These are phyloP conservation scores for Drosophila gaucha DNA, from an alignment of 2,888 invertebrate species.

Conservation along the genomic window DNA sequence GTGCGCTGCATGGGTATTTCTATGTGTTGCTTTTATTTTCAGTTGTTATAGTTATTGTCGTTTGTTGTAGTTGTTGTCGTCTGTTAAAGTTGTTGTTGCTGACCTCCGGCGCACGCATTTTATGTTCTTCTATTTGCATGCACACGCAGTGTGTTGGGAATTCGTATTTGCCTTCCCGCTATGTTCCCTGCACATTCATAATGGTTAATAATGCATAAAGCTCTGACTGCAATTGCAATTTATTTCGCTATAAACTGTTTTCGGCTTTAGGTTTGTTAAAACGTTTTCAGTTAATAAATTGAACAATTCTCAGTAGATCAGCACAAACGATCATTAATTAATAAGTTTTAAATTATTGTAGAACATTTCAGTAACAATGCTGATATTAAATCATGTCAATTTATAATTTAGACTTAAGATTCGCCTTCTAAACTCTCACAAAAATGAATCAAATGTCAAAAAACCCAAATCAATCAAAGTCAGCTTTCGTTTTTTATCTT, in stretches of 20 bases:
- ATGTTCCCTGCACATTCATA: conserved; percentile 53
- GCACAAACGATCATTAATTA: not conserved
- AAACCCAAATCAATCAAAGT: too few relatives aligned
- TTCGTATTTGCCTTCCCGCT: conserved; percentile 38
- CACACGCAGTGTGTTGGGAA: conserved; percentile 36
- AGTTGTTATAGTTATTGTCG: conserved; percentile 41
- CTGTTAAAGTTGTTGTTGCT: conserved; percentile 10
- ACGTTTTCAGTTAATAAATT: conserved; percentile 20
- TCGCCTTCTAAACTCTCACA: not conserved
- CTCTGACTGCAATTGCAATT: conserved; percentile 25
- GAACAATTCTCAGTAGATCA: conserved; percentile 15
- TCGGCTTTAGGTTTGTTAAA: conserved; percentile 27
- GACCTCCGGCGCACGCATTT: conserved; percentile 61
- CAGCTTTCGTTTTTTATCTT: too few relatives aligned
- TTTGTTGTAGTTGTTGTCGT: conserved; percentile 12
- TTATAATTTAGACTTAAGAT: not conserved
- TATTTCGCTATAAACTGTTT: conserved; percentile 15
- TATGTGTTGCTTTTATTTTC: conserved; percentile 57
- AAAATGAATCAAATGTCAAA: too few relatives aligned
- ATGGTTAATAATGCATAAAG: conserved; percentile 62
- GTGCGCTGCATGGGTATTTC: conserved; percentile 46
- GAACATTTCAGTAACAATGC: too few relatives aligned
- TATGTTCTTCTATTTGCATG: conserved; percentile 47
- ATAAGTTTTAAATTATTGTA: conserved; percentile 1
- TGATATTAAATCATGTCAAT: not conserved